Evolutionary conservation across 30 jellyfish, hydroid and myxozoan genomes (phyloP), one percentile per base, ranked within the genome.

Genomic region (Aurelia sp.): DNA sequence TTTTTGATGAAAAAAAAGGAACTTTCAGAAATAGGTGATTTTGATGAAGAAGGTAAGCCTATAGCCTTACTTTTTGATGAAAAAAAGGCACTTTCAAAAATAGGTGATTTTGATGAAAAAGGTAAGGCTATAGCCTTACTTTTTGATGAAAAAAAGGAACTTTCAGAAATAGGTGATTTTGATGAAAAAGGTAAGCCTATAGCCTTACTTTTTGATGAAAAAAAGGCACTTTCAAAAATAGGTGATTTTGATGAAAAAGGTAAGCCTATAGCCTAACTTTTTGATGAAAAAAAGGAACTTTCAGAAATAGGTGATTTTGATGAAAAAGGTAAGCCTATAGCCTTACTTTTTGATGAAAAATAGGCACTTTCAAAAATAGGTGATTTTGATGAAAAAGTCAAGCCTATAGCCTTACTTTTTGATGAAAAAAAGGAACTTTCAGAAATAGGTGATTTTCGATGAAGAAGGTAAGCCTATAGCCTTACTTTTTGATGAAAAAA

Each of bases 351-450:
- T 18, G 68, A 18, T 21, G 68, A 11, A 59, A 59, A 59, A 35
- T 21, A 11, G 27, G 27, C 9, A 59, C 31, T 18, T 59, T 59
- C 11, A 17, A 59, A 59, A 59, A 59, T 11, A 59, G 68, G 30
- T 59, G 31, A 59, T 17, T 59, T 18, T 59, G 4, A 30, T 11
- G 31, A 17, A 18, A 59, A 59, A 59, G 68, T 27, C 4, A 17
- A 59, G 68, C 68, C 68, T 59, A 59, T 59, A 59, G 68, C 68
- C 68, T 59, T 59, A 4, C 68, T 1, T 59, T 11, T 59, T 18
- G 68, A 18, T 59, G 21, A 11, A 59, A 59, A 59, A 17, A 4
- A 11, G 27, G 68, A 0, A 59, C 31, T 59, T 59, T 59, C 23
- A 59, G 13, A 59, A 17, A 3, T 4, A 35, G 44, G 4, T 35